These are phyloP conservation scores for Mesopsocus fuscifrons DNA, from an alignment of 2,888 invertebrate species.

Conservation along the genomic window DNA sequence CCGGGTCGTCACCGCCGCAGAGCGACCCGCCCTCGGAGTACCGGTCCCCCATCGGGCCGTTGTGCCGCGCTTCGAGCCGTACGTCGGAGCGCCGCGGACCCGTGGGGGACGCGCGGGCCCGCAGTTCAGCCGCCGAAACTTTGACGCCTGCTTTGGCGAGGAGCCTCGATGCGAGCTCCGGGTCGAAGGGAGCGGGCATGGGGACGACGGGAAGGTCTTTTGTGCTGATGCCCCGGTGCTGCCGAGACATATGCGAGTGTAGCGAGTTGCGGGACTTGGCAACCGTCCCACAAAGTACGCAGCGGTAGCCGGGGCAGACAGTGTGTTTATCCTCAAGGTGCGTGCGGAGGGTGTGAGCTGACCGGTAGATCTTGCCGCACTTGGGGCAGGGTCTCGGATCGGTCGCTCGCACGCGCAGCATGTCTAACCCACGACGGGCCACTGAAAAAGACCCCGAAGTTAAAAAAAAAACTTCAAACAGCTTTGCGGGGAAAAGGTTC, in stretches of 20 bases:
- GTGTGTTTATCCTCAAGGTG: conserved; percentile 89
- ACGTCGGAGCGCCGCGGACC: conserved; percentile 59
- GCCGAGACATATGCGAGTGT: conserved; percentile 86
- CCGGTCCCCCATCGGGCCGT: conserved; percentile 30
- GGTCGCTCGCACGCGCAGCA: conserved; percentile 72
- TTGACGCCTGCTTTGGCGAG: conserved; percentile 78
- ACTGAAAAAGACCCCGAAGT: conserved; percentile 30
- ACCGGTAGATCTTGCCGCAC: conserved; percentile 82
- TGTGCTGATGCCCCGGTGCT: conserved; percentile 82
- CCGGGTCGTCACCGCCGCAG: conserved; percentile 60
- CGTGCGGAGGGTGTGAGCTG: conserved; percentile 76
- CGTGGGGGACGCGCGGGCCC: conserved; percentile 72
- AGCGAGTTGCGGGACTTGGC: conserved; percentile 82
- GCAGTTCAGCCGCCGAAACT: conserved; percentile 49
- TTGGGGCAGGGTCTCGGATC: conserved; percentile 85
- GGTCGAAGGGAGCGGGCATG: conserved; percentile 84
- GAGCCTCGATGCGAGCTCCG: conserved; percentile 60
- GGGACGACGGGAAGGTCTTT: conserved; percentile 82
- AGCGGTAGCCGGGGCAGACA: conserved; percentile 78
- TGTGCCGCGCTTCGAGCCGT: conserved; percentile 45
- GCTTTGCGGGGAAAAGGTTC: background rate
- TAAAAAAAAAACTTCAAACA: conserved; percentile 17
- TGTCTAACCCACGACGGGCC: conserved; percentile 61
- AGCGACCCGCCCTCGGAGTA: conserved; percentile 45
- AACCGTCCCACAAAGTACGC: conserved; percentile 80